Evolutionary conservation across 2,113 vertebrate genomes (phyloP), one percentile per base, ranked within the genome.

Genomic region (Lanius ludovicianus): DNA sequence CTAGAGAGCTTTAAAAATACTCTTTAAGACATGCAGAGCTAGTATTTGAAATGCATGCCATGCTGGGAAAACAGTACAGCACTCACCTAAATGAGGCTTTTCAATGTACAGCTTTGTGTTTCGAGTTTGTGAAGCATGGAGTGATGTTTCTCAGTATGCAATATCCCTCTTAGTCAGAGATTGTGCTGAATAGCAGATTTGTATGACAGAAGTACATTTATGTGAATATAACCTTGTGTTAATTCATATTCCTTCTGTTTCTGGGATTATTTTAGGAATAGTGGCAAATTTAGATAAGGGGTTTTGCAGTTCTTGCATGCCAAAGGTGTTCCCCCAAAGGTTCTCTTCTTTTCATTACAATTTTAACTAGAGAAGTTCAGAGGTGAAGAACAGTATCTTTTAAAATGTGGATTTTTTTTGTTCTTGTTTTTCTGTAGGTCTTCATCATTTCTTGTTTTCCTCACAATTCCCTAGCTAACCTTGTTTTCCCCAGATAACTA

Each of bases 401-500:
- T 20, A 47, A 56, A 79, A 25, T 47, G 9, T 6, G 27, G 3
- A 13, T 6, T 1, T 15, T 23, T 23, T 33, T 55, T 13, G 13
- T 4, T 19, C 33, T 47, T 7, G 2, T 33, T 39, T 2, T 22
- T 24, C 27, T 7, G 3, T 9, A 39, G 18, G 25, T 62, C 55
- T 33, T 88, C 6, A 3, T 80, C 0, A 2, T 67, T 64, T 77
- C 50, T 92, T 93, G 37, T 93, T 90, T 95, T 76, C 49, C 33
- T 87, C 68, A 44, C 31, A 73, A 84, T 85, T 93, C 79, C 57
- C 50, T 79, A 86, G 27, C 93, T 84, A 28, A 62, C 82, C 77
- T 84, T 93, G 94, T 96, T 95, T 97, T 96, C 88, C 63, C 35
- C 41, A 52, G 71, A 39, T 91, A 83, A 70, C 96, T 98, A 96